phyloP scores from a whole-genome alignment of 1,140 invertebrate species.

The Micrasema longulum region DNA sequence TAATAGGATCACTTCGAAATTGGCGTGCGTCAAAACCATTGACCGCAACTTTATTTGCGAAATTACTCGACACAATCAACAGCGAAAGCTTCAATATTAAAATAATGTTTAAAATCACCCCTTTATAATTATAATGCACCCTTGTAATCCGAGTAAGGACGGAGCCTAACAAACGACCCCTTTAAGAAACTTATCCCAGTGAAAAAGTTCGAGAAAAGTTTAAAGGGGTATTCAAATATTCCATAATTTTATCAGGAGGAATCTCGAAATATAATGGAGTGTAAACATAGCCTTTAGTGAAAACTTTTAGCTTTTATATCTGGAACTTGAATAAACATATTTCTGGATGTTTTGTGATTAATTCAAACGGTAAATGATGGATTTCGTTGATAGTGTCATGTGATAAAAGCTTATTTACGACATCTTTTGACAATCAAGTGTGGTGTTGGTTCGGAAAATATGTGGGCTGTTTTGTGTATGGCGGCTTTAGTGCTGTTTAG shows the following conservation, averaged over 20 bases:
- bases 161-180: constrained; percentile 14
- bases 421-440: constrained; percentile 9
- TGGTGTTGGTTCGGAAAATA: constrained; percentile 5
- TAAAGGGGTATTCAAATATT: constrained; percentile 22
- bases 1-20: neutral
- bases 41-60: neutral
- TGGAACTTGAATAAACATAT: constrained; percentile 33
- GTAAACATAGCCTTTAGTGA: constrained; percentile 23
- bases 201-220: constrained; percentile 24
- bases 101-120: constrained; percentile 26
- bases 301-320: constrained; percentile 45
- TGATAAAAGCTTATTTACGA: constrained; percentile 36
- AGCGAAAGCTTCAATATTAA: neutral
- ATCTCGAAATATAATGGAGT: constrained; percentile 22
- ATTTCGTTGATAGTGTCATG: constrained; percentile 15
- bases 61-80: constrained; percentile 13
- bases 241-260: constrained; percentile 23
- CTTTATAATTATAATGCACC: constrained; percentile 5
- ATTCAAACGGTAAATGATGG: constrained; percentile 35
- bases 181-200: constrained; percentile 4
- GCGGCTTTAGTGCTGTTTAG: constrained; percentile 31
- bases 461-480: constrained; percentile 31
- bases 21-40: neutral
- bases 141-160: constrained; percentile 20
- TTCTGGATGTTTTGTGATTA: constrained; percentile 47